Evolutionary conservation across 2,797 vertebrate genomes (phyloP).

Genomic region (Parauchenoglanis ngamensis): DNA sequence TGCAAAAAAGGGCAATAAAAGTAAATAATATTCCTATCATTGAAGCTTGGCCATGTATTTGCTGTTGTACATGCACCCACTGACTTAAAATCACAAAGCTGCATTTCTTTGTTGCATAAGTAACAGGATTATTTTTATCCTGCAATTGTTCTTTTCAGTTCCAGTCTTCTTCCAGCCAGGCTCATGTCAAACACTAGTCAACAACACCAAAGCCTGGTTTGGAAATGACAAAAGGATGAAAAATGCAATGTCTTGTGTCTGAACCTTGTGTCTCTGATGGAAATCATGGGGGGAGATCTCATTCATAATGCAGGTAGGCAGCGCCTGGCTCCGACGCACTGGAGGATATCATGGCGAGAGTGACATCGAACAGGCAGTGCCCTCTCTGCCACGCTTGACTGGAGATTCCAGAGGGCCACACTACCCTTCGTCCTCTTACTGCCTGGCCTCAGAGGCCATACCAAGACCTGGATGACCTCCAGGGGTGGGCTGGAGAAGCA

Average conservation of each 20-base stretch:
- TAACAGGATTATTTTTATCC: constrained; percentile 12
- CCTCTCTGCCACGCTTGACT: constrained; percentile 48
- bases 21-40: background rate
- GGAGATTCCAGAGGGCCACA: constrained; percentile 43
- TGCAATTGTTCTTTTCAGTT: background rate
- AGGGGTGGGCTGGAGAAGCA: constrained; percentile 28
- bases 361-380: constrained; percentile 57
- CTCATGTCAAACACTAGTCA: constrained; percentile 44
- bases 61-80: background rate
- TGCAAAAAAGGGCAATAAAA: background rate
- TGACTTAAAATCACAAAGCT: background rate
- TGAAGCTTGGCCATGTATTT: background rate
- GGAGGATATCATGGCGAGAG: constrained; percentile 58
- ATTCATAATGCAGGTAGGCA: constrained; percentile 62
- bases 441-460: constrained; percentile 21
- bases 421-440: constrained; percentile 44
- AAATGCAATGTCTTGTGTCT: constrained; percentile 50
- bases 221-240: constrained; percentile 43
- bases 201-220: constrained; percentile 23
- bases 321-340: constrained; percentile 47
- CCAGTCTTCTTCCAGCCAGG: background rate
- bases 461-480: constrained; percentile 56
- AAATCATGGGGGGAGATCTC: constrained; percentile 59
- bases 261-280: constrained; percentile 55
- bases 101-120: constrained; percentile 7